Evolutionary conservation across 2,797 vertebrate genomes (phyloP), one percentile per base, ranked within the genome.

Genomic region (Rhinichthys osculus): DNA sequence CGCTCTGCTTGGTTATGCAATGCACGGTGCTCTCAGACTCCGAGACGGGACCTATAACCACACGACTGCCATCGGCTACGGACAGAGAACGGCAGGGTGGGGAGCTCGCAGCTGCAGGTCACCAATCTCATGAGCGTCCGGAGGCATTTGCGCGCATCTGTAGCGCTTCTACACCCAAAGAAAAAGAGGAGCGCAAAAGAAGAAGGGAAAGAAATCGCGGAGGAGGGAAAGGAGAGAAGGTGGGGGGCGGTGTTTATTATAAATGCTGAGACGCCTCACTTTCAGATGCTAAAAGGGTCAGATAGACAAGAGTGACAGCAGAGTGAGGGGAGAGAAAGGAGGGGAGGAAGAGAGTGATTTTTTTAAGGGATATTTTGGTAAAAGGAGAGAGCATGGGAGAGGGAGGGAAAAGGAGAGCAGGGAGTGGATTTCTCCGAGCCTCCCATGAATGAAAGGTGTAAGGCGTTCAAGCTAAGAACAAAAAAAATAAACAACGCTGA

Each of bases 1-100:
- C 94, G 84, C 90, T 90, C 92, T 88, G 92, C 91, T 94, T 91
- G 93, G 92, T 95, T 95, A 96, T 94, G 94, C 95, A 95, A 95
- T 92, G 93, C 93, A 92, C 94, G 70, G 57, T 3, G 42, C 70
- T 85, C 33, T 81, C 89, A 85, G 89, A 85, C 90, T 90, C 91
- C 88, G 85, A 91, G 72, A 86, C 88, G 88, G 89, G 88, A 92
- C 87, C 91, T 82, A 89, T 88, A 86, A 84, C 87, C 88, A 88
- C 90, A 78, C 84, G 54, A 90, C 88, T 90, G 91, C 93, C 93
- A 93, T 92, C 90, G 85, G 83, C 83, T 77, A 78, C 66, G 72
- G 89, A 83, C 82, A 87, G 87, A 90, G 40, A 91, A 91, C 88
- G 70, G 57, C 84, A 59, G 40, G 79, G 70, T 52, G 73, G 62